These are phyloP conservation scores for Sitobion miscanthi DNA, from an alignment of 1,140 invertebrate species.

Conservation along the genomic window DNA sequence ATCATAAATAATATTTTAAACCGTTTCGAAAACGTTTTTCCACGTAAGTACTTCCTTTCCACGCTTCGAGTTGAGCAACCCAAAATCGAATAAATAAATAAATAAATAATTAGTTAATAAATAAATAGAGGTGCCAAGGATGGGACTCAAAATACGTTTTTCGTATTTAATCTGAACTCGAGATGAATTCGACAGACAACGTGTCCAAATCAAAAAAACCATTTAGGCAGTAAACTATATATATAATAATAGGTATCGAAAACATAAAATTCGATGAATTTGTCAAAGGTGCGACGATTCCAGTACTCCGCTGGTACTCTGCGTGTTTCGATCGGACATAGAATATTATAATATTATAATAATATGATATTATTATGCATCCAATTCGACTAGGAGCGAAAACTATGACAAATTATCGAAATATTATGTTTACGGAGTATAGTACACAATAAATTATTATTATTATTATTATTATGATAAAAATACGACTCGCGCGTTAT, in stretches of 20 bases:
- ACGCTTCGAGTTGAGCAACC: neutral
- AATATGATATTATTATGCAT: neutral
- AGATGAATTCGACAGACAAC: neutral
- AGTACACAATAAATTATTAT: neutral
- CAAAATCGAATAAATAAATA: constrained; percentile 8
- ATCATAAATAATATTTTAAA: neutral
- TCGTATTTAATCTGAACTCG: neutral
- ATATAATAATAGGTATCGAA: neutral
- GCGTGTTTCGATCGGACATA: neutral
- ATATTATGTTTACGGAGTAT: neutral
- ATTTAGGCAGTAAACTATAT: neutral
- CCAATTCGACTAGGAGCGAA: neutral
- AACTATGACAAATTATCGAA: constrained; percentile 40
- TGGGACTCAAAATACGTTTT: neutral
- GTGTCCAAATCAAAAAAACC: neutral
- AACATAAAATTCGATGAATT: constrained; percentile 37
- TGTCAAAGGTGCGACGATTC: neutral
- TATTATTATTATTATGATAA: neutral
- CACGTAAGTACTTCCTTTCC: neutral
- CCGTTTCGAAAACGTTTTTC: neutral
- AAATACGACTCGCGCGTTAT: neutral
- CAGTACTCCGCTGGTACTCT: neutral
- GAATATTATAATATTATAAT: neutral
- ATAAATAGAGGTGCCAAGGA: neutral
- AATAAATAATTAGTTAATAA: neutral